Base-by-base conservation (phyloP, 2,797 vertebrate genomes). In the Falco rusticolus region DNA sequence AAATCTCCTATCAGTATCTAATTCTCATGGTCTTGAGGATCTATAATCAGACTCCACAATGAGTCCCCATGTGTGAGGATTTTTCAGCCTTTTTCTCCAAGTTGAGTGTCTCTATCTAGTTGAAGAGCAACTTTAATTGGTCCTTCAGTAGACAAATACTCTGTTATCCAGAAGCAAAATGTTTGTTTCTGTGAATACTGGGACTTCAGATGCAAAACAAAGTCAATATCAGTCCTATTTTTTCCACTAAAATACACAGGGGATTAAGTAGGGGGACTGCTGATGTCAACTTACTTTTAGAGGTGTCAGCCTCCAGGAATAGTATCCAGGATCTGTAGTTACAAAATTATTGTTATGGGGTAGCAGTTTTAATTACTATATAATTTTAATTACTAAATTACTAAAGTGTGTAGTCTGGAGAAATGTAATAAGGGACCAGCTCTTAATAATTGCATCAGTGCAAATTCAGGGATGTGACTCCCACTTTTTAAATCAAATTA, bases 371-470 rank as follows among this genome's bases (percentile, higher is more conserved):
- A 96, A 95, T 85, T 93, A 85, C 48, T 60, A 77, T 43, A n/a
- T 50, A 82, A 80, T 75, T 89, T 94, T 94, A 96, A 94, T 93
- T 83, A 66, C 83, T 86, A 93, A 95, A 91, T 91, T 81, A 91
- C 74, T 85, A 21, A 79, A 93, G 64, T 64, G 64, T 89, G 60
- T 75, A 69, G 33, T 94, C 68, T 89, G 71, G 51, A 92, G 56
- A 87, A 91, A 83, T 18, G 25, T 63, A 93, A 77, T 92, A 93
- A 87, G 87, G 77, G 66, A 72, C 18, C 29, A 76, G 51, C 26
- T 87, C 59, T 71, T 90, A 91, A 80, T n/a, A 89, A 96, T 13
- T 3, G 3, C 33, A 28, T 61, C 41, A n/a, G 13, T 82, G 57
- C n/a, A 92, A 92, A 93, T 87, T 92, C 50, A 87, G 86, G 54